Evolutionary conservation across 2,888 invertebrate genomes (phyloP), one percentile per base, ranked within the genome.

Genomic region (Oscheius myriophilus): DNA sequence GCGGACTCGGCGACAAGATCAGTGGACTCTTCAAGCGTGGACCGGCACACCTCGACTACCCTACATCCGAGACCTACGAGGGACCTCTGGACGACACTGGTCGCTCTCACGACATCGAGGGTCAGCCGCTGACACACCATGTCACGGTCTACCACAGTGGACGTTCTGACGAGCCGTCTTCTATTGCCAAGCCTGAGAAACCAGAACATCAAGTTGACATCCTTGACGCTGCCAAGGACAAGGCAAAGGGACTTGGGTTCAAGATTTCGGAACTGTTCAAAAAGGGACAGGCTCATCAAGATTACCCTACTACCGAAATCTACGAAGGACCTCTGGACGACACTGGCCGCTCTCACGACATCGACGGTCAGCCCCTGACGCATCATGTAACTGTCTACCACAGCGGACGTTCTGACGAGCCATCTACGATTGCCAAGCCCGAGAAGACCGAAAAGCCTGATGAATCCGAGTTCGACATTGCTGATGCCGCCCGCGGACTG

Each of bases 361-460:
- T 74, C 14, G 67, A 74, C 7, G 72, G 58, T 12, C 39, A 61
- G 12, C 73, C 73, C 14, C 51, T 73, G 18, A 43, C 55, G 42
- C 51, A 59, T 25, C 72, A 78, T 41, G 73, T 73, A n/a, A 42
- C 65, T 4, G 69, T 73, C 33, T 73, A 73, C 52, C 69, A 75
- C 51, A 58, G 41, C 23, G 74, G 74, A 14, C 25, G 67, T 21
- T 69, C 64, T 33, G 74, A 74, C 25, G 65, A 54, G 25, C 53
- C 53, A 11, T 6, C 33, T 6, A 33, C 9, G 3, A 14, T 33
- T n/a, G 23, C 59, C n/a, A 25, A 39, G 39, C 51, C 42, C 16
- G 55, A 33, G 23, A 51, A 54, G 41, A n/a, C 33, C n/a, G 55
- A 54, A n/a, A 33, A 41, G 41, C 41, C 39, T n/a, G 26, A n/a